Percentiles rank a stretch among this genome's conserved stretches.
These are phyloP conservation scores for Theretra japonica DNA, from an alignment of 2,888 invertebrate genomes.

Conservation along the genomic window DNA sequence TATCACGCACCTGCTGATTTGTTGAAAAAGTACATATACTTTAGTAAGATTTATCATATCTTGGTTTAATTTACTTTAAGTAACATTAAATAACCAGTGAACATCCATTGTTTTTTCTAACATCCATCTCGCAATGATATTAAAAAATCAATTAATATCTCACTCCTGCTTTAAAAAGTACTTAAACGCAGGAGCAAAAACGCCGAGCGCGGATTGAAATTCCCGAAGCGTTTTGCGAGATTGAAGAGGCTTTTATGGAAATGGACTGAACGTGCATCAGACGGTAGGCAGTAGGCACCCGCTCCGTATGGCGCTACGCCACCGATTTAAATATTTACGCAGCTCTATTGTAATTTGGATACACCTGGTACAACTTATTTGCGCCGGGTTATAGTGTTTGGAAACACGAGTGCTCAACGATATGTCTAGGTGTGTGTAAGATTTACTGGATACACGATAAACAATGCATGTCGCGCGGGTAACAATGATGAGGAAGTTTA, in stretches of 20 bases:
- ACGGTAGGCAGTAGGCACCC: constrained; percentile 65
- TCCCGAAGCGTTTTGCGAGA: constrained; percentile 81
- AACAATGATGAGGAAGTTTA: constrained; percentile 11
- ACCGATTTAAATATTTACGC: constrained; percentile 79
- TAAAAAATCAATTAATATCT: background rate
- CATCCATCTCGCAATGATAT: background rate
- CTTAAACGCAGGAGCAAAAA: constrained; percentile 51
- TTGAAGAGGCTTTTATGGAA: constrained; percentile 85
- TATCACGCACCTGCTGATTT: background rate
- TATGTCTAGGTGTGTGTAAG: background rate
- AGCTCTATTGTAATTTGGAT: constrained; percentile 67
- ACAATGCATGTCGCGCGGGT: background rate
- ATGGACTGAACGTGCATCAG: constrained; percentile 77
- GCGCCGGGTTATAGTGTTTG: constrained; percentile 13
- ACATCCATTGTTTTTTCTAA: background rate
- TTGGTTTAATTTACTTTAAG: no score
- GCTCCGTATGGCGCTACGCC: constrained; percentile 56
- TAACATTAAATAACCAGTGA: no score
- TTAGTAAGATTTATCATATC: no score
- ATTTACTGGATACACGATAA: background rate
- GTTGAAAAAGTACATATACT: no score
- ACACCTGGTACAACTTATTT: constrained; percentile 63
- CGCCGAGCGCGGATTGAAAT: constrained; percentile 81
- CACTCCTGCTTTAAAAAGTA: constrained; percentile 2
- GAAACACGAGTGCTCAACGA: background rate